Evolutionary conservation across 2,113 vertebrate species (phyloP), one percentile per base, ranked within the genome.

Genomic region (Galeopterus variegatus): DNA sequence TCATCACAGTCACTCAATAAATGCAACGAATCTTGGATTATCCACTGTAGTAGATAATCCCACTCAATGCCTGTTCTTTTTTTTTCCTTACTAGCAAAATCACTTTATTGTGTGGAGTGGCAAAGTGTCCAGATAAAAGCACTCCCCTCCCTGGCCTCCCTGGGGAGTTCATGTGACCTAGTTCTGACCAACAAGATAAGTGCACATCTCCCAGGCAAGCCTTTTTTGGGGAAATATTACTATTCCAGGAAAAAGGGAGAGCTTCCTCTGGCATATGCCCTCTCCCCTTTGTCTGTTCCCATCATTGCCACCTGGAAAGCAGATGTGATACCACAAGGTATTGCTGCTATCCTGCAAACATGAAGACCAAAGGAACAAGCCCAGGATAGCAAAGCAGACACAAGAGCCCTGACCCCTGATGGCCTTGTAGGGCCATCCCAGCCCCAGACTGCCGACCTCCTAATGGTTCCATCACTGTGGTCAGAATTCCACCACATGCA

Each of bases 251-350:
- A 64, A 73, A 88, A 62, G 28, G 19, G 15, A 52, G 19, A 12
- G 0, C 31, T 48, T 54, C 6, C 36, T 65, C 54, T 28, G 56
- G 45, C 24, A 26, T 8, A 14, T 10, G 14, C 11, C 45, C 52
- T 33, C 90, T 6, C 15, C 28, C 45, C 7, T 67, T 28, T 21
- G 52, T 64, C 50, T 60, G 76, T 26, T 31, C 7, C 31, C 23
- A 8, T 19, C 50, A 58, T 83, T 23, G 36, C 65, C 3, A 4
- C 48, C 36, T n/a, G 36, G 95, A 48, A 83, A 89, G 33, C 23
- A n/a, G 18, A 31, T 4, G 33, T 0, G 4, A 19, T 28, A 1
- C 54, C 7, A 2, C 1, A 7, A 56, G 48, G 10, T 1, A 13
- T 5, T 67, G 36, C 62, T 33, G 17, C 28, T 41, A 56, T 36